phyloP scores from a whole-genome alignment of 2,888 invertebrate genomes.

The Synanthedon andrenaeformis region DNA sequence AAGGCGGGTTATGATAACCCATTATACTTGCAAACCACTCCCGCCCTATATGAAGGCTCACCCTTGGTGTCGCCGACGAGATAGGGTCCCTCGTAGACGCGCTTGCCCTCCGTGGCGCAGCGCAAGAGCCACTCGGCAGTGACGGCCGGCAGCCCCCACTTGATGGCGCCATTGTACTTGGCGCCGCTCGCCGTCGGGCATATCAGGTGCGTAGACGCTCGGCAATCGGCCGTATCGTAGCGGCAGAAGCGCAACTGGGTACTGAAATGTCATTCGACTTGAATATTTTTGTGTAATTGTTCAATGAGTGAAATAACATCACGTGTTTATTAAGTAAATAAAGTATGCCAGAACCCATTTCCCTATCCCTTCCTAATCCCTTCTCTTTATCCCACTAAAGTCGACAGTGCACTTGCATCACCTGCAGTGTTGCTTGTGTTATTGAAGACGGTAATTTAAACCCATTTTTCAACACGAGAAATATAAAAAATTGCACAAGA shows the following conservation, averaged over 20 bases:
- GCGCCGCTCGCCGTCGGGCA: constrained; percentile 80
- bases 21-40: no score
- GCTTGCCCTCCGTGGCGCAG: constrained; percentile 71
- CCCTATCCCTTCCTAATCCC: no score
- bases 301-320: no score
- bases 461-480: no score
- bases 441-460: no score
- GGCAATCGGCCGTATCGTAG: constrained; percentile 49
- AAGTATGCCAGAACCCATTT: no score
- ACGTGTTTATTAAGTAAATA: no score
- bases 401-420: no score
- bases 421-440: no score
- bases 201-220: constrained; percentile 84
- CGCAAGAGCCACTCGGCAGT: constrained; percentile 80
- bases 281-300: not conserved
- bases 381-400: no score
- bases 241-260: constrained; percentile 60
- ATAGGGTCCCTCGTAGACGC: constrained; percentile 67
- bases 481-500: no score
- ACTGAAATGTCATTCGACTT: constrained; percentile 16
- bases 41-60: constrained; percentile 9
- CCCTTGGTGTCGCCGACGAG: constrained; percentile 72
- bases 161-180: constrained; percentile 84
- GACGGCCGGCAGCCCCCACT: constrained; percentile 89
- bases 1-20: no score